Evolutionary conservation across 2,888 invertebrate species (phyloP).

Genomic region (Embidobia sp.): DNA sequence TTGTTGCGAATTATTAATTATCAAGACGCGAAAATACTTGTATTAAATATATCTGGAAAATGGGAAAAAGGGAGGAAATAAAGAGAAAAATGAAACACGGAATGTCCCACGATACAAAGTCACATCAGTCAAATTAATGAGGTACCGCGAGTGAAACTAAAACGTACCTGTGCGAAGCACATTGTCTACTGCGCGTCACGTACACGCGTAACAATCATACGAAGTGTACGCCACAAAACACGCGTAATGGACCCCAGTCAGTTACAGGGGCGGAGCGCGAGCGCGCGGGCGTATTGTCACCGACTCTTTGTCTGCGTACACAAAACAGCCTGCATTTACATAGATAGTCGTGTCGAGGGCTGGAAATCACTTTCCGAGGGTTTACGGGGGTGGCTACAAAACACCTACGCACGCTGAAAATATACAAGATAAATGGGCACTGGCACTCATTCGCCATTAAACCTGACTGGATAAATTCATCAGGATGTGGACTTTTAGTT

Average conservation of each 20-base stretch:
- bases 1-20: too few species aligned
- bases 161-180: conserved; percentile 27
- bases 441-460: conserved; percentile 42
- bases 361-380: conserved; percentile 54
- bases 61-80: too few species aligned
- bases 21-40: too few species aligned
- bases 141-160: conserved; percentile 12
- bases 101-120: neutral
- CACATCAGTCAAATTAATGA: conserved; percentile 32
- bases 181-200: conserved; percentile 45
- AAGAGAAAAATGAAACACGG: too few species aligned
- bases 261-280: conserved; percentile 57
- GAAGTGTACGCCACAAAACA: conserved; percentile 71
- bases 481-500: neutral
- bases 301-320: conserved; percentile 69
- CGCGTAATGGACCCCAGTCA: conserved; percentile 70
- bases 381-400: conserved; percentile 36
- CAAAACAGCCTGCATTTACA: conserved; percentile 73
- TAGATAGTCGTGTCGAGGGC: conserved; percentile 65
- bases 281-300: conserved; percentile 72
- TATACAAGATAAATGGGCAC: conserved; percentile 52
- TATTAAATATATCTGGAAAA: too few species aligned
- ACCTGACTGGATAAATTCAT: conserved; percentile 39
- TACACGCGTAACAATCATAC: conserved; percentile 65
- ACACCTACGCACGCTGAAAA: conserved; percentile 52